A percentile compares a stretch with the other conserved stretches of the same genome.
Conservation (phyloP, 2,888 invertebrate species). For the Chelonus formosanus region DNA sequence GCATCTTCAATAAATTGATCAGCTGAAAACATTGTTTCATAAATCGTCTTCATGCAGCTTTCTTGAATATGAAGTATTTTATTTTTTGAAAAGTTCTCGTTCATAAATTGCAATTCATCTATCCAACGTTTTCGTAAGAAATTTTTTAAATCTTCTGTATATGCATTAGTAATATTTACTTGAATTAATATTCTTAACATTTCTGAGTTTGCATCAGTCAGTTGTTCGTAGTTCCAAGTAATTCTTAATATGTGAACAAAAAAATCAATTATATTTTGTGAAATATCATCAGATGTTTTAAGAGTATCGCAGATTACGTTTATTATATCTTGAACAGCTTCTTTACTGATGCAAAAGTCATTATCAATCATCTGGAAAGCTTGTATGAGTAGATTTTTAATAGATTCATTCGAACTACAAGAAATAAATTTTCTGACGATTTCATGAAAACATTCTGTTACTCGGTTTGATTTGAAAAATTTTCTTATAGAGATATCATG, state of each 20-base stretch:
- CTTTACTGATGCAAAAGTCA: conserved; percentile 63
- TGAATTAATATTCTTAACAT: conserved; percentile 53
- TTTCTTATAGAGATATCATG: conserved; percentile 60
- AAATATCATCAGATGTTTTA: conserved; percentile 36
- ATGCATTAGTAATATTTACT: conserved; percentile 44
- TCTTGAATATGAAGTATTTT: conserved; percentile 54
- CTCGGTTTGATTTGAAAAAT: conserved; percentile 65
- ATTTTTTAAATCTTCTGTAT: conserved; percentile 38
- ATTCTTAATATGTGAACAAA: conserved; percentile 47
- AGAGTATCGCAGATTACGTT: conserved; percentile 61
- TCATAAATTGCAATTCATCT: conserved; percentile 42
- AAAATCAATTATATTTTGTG: conserved; percentile 43
- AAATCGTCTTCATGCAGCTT: conserved; percentile 56
- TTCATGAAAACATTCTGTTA: conserved; percentile 64
- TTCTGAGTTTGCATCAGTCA: conserved; percentile 43
- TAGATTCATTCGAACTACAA: conserved; percentile 33
- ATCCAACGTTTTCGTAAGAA: conserved; percentile 49
- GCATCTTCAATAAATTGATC: conserved; percentile 40
- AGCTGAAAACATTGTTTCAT: conserved; percentile 53
- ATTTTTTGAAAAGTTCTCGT: conserved; percentile 38
- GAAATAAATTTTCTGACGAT: conserved; percentile 52
- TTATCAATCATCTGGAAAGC: conserved; percentile 58
- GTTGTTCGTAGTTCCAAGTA: conserved; percentile 47
- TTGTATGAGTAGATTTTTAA: conserved; percentile 47
- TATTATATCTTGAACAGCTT: conserved; percentile 62